These are phyloP conservation scores for Diogma glabrata DNA, from an alignment of 2,888 invertebrate species.

Conservation along the genomic window DNA sequence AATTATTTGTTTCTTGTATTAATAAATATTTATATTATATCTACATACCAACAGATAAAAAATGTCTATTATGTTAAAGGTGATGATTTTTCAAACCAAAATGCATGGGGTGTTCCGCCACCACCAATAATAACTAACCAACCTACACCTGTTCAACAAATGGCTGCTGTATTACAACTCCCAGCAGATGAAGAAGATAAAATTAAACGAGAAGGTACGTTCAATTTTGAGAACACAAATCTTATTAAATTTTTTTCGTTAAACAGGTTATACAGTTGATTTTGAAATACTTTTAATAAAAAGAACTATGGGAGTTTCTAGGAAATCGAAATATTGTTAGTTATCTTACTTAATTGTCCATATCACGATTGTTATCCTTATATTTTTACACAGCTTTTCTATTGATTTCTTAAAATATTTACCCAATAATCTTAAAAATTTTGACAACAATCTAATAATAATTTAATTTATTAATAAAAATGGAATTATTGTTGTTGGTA, in stretches of 20 bases:
- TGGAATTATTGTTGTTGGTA: constrained; percentile 7
- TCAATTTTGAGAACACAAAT: background rate
- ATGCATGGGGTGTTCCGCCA: background rate
- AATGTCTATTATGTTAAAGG: background rate
- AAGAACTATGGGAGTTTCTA: no score
- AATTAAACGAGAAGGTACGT: constrained; percentile 33
- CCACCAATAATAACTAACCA: constrained; percentile 9
- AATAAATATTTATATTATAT: no score
- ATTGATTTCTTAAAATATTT: no score
- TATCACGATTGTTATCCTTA: no score
- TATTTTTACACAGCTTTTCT: no score
- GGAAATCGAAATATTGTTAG: no score
- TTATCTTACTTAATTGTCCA: no score
- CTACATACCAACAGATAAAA: no score
- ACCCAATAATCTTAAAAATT: constrained; percentile 1
- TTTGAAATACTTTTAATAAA: no score
- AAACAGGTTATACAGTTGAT: no score
- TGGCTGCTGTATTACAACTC: constrained; percentile 8
- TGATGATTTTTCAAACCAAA: constrained; percentile 14
- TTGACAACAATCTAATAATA: background rate
- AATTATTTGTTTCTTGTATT: no score
- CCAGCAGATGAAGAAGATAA: constrained; percentile 18
- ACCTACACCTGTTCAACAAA: constrained; percentile 15
- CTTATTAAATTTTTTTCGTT: constrained; percentile 9
- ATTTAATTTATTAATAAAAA: no score